A percentile compares a stretch with the other conserved stretches of the same genome.
These are phyloP conservation scores for Antigone vipio DNA, from an alignment of 2,113 vertebrate genomes.

Conservation along the genomic window DNA sequence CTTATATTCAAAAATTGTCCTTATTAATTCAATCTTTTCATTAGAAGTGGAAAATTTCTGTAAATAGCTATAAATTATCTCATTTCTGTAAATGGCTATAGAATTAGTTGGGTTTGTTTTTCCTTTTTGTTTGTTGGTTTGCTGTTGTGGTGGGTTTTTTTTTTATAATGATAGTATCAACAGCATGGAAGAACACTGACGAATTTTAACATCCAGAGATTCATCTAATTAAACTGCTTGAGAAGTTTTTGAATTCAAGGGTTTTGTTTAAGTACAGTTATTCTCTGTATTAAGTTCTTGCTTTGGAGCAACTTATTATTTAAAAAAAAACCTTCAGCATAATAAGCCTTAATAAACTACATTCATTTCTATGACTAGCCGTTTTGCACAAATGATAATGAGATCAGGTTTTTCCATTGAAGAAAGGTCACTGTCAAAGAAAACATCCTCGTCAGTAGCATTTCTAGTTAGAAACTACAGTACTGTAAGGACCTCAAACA, in stretches of 20 bases:
- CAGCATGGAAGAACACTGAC: neutral
- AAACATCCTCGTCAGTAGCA: neutral
- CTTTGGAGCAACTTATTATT: neutral
- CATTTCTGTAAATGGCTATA: neutral
- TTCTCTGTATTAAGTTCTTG: neutral
- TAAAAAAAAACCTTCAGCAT: neutral
- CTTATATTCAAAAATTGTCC: neutral
- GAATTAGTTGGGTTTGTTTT: neutral
- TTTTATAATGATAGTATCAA: neutral
- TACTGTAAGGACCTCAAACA: neutral
- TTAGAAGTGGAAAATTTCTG: neutral
- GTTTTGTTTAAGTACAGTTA: neutral
- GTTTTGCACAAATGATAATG: neutral
- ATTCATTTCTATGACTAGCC: neutral
- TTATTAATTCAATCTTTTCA: neutral
- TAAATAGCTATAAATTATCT: too few species aligned
- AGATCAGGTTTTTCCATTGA: neutral
- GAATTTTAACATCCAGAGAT: neutral
- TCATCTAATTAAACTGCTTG: neutral
- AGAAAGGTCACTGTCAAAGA: neutral
- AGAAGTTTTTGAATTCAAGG: neutral
- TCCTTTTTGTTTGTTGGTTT: neutral
- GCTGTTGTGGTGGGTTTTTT: too few species aligned
- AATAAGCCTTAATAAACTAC: neutral
- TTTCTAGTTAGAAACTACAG: neutral